Percentiles rank a stretch among this genome's conserved stretches.
These are phyloP conservation scores for Eledone cirrhosa DNA, from an alignment of 2,888 invertebrate species.

Conservation along the genomic window DNA sequence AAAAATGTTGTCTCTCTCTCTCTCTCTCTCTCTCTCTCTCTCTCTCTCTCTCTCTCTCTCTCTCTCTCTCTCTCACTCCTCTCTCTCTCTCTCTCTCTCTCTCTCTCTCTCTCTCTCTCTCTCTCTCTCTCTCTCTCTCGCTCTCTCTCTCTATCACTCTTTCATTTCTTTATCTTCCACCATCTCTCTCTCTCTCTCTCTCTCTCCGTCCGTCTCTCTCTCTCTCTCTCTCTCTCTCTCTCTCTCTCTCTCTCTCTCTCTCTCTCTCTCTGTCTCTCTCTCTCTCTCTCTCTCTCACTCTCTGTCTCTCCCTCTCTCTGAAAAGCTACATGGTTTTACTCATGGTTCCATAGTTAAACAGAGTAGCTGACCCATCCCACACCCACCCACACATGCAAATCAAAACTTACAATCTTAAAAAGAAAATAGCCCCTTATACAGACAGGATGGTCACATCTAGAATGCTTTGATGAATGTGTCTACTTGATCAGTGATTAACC, in stretches of 20 bases:
- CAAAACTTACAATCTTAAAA: too few relatives aligned
- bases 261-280: background rate
- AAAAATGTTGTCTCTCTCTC: background rate
- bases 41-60: background rate
- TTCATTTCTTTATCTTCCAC: background rate
- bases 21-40: background rate
- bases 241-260: background rate
- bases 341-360: too few relatives aligned
- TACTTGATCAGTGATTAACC: too few relatives aligned
- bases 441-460: too few relatives aligned
- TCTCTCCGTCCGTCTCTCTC: background rate
- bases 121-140: background rate
- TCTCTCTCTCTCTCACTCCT: background rate
- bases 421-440: too few relatives aligned
- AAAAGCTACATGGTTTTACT: too few relatives aligned
- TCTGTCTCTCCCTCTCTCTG: background rate
- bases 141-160: background rate
- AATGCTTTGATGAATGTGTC: too few relatives aligned
- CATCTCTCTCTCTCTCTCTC: background rate
- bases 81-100: background rate
- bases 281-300: background rate
- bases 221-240: constrained; percentile 8
- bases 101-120: background rate
- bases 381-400: too few relatives aligned
- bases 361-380: too few relatives aligned